A percentile compares a stretch with the other conserved stretches of the same genome.
These are phyloP conservation scores for Ochropleura plecta DNA, from an alignment of 2,888 invertebrate genomes.

Conservation along the genomic window DNA sequence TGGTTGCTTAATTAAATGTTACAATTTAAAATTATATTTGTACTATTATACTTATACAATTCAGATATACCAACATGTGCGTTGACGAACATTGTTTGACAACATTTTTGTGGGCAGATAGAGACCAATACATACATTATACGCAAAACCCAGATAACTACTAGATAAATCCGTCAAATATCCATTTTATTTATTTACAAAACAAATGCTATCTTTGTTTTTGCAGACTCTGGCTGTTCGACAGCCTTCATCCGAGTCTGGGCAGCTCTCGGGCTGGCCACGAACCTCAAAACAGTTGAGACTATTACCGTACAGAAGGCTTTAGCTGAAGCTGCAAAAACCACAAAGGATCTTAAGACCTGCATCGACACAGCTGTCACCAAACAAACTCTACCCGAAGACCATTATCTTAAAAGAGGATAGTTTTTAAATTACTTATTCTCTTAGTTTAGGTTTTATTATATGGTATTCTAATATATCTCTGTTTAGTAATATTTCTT, in stretches of 20 bases:
- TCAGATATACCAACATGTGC: neutral
- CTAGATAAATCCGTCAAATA: too few relatives aligned
- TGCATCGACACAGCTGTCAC: slow-evolving; percentile 89
- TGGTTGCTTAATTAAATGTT: neutral
- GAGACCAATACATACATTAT: neutral
- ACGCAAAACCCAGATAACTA: neutral
- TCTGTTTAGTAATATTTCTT: slow-evolving; percentile 16
- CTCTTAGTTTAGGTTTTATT: slow-evolving; percentile 26
- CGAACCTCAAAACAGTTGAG: slow-evolving; percentile 92
- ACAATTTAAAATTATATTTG: too few relatives aligned
- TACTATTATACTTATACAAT: too few relatives aligned
- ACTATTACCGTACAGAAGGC: slow-evolving; percentile 92
- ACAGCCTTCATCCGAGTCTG: slow-evolving; percentile 93
- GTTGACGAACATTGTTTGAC: neutral
- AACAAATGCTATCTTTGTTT: neutral
- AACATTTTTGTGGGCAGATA: neutral
- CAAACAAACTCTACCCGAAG: slow-evolving; percentile 81
- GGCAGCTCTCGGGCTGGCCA: slow-evolving; percentile 92
- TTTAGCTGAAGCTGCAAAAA: slow-evolving; percentile 90
- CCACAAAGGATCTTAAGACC: slow-evolving; percentile 89
- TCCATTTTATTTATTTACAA: neutral
- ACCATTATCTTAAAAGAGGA: slow-evolving; percentile 87
- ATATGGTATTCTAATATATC: slow-evolving; percentile 43
- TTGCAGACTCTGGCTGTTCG: slow-evolving; percentile 90
- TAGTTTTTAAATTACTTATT: slow-evolving; percentile 47